These are phyloP conservation scores for Thaumatotibia leucotreta DNA, from an alignment of 1,140 invertebrate genomes.

Conservation along the genomic window DNA sequence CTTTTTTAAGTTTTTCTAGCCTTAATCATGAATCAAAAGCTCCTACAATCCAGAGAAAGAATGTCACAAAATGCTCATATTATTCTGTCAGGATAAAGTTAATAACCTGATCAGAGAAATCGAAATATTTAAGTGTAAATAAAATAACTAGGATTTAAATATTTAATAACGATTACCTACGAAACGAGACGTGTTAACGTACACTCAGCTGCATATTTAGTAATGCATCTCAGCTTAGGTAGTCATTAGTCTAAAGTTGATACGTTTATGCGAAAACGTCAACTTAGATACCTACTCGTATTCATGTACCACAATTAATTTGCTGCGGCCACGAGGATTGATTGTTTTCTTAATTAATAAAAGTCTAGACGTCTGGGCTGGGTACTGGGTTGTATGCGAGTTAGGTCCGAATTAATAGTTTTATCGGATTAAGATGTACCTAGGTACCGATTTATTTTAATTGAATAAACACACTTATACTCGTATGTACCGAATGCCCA, in stretches of 20 bases:
- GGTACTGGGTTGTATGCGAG: not conserved
- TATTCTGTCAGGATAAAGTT: too few species aligned
- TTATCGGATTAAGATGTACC: not conserved
- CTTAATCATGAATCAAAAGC: too few species aligned
- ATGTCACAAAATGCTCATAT: too few species aligned
- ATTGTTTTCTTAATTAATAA: conserved; percentile 13
- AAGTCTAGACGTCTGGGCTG: conserved; percentile 11
- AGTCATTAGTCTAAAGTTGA: not conserved
- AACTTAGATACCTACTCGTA: not conserved
- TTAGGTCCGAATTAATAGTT: not conserved
- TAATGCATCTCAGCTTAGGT: not conserved
- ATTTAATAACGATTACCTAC: too few species aligned
- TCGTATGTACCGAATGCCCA: too few species aligned
- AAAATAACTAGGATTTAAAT: not conserved
- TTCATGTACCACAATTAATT: not conserved
- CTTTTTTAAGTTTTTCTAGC: too few species aligned
- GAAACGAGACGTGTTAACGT: not conserved
- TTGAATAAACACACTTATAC: not conserved
- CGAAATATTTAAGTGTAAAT: too few species aligned
- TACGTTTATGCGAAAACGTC: not conserved
- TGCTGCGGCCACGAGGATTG: not conserved
- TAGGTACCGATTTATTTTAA: not conserved
- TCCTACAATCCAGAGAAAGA: too few species aligned
- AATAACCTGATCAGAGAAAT: too few species aligned
- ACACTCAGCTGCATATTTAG: not conserved